Evolutionary conservation across 2,797 vertebrate genomes (phyloP), one percentile per base, ranked within the genome.

Genomic region (Synanceia verrucosa): DNA sequence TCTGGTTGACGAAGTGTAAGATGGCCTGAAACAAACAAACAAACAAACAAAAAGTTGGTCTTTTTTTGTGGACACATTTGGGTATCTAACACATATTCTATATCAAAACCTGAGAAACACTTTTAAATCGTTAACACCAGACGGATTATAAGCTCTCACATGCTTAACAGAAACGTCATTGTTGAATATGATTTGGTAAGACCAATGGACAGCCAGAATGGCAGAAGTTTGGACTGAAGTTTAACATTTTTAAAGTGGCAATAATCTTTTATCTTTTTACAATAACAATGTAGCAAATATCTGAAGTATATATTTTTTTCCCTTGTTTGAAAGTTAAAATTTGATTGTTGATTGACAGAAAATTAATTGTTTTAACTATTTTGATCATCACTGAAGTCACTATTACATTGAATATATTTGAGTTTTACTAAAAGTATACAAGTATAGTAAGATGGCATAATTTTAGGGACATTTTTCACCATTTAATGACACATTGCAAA

Each of bases 1-100:
- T 94, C 87, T 93, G 92, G 92, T 98, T 97, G 75, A 97, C 94
- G 74, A 99, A 99, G 61, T 93, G 92, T 76, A 97, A 26, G 29
- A 99, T 90, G 18, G 93, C 95, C 98, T 99, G 51, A 63, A 83
- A 79, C n/a, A n/a, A n/a, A n/a, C n/a, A n/a, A n/a, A n/a, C n/a
- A 70, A 26, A 11, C 8, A 76, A 53, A 60, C 23, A 23, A 43
- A 11, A 24, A 16, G 18, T 23, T 73, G 19, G 3, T 6, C 11
- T 48, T 18, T 13, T 37, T 12, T 34, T 51, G 1, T 8, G 39
- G 18, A 46, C 10, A 50, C 29, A 41, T 48, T 57, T 16, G 46
- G 2, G 13, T 11, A 5, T 43, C 2, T 41, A 56, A 47, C 6
- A n/a, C n/a, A n/a, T n/a, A 51, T 29, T 1, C 43, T 63, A 23